A percentile compares a stretch with the other conserved stretches of the same genome.
These are phyloP conservation scores for Rhyacophila brunnea DNA, from an alignment of 1,140 invertebrate species.

Conservation along the genomic window DNA sequence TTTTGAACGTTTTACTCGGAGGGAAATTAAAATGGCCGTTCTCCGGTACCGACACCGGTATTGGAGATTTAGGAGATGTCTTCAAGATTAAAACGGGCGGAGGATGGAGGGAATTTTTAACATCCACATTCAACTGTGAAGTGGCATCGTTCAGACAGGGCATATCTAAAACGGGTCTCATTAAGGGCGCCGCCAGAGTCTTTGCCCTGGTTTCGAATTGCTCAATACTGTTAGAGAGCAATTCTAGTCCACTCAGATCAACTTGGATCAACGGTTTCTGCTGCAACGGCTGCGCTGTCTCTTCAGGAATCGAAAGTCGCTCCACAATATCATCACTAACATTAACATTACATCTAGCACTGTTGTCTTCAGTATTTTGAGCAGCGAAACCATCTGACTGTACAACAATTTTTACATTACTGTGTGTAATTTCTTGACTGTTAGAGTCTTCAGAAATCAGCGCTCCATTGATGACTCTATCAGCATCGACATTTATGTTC, in stretches of 20 bases:
- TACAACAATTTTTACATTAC: no score
- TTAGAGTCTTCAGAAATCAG: no score
- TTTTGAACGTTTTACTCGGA: slow-evolving; percentile 36
- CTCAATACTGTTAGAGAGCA: slow-evolving; percentile 79
- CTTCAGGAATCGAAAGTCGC: background rate
- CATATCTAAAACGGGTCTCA: slow-evolving; percentile 13
- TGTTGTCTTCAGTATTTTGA: background rate
- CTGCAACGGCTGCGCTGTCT: slow-evolving; percentile 4
- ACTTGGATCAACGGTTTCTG: slow-evolving; percentile 41
- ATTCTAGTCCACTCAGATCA: slow-evolving; percentile 76
- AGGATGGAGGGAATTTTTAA: slow-evolving; percentile 25
- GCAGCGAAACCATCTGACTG: no score
- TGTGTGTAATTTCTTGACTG: no score
- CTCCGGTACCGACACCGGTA: slow-evolving; percentile 37
- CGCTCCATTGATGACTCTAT: no score
- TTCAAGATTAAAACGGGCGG: slow-evolving; percentile 42
- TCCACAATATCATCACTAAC: background rate
- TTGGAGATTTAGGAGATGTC: slow-evolving; percentile 50
- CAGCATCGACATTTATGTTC: no score
- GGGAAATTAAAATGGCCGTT: slow-evolving; percentile 48
- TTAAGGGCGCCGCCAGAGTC: slow-evolving; percentile 28
- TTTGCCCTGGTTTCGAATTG: slow-evolving; percentile 59
- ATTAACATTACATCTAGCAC: background rate
- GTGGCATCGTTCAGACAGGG: slow-evolving; percentile 19
- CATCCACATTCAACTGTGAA: slow-evolving; percentile 15